Base-by-base conservation (phyloP, 35 echinoderm and acorn worm species). In the Chiridota heheva region DNA sequence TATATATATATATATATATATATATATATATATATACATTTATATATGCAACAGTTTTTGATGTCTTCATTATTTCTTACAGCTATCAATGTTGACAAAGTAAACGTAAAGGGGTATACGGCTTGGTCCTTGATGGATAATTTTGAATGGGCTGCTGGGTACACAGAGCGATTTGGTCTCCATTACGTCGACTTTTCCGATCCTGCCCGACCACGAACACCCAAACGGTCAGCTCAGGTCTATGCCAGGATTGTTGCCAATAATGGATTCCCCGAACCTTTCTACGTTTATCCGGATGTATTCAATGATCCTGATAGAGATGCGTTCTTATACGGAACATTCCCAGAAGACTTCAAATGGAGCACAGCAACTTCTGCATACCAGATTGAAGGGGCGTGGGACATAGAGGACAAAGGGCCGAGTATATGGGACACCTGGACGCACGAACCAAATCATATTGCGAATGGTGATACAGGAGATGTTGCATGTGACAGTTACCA, bases 351-450 rank as follows among this genome's bases (percentile, higher is more conserved):
- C 51, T 96, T 96, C 51, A 67, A 46, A 28, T 96, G 86, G 86
- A 88, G 85, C 40, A 71, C 86, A 13, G 91, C 91, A 36, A 95
- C 91, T 5, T 88, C 91, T 7, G 84, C 91, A 16, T 95, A 95
- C 55, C 91, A 95, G 65, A 95, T 95, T 63, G 91, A 95, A 73
- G 91, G 91, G 20, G 91, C 70, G 5, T 95, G 91, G 91, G 58
- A 95, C 63, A 82, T 32, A 4, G 86, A 67, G 24, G 91, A 76
- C 0, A 95, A 95, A 56, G 91, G 91, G 30, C 63, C 71, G 31
- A 84, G 91, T 75, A 95, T 95, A 6, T 95, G 91, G 91, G 91
- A 95, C 47, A 84, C 15, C n/a, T 92, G 81, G 33, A 58, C 90
- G 6, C 90, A 92, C 40, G 83, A 72, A 40, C 65, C 65, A 18